These are phyloP conservation scores for Cosmia pyralina DNA, from an alignment of 2,888 invertebrate genomes.

Conservation along the genomic window DNA sequence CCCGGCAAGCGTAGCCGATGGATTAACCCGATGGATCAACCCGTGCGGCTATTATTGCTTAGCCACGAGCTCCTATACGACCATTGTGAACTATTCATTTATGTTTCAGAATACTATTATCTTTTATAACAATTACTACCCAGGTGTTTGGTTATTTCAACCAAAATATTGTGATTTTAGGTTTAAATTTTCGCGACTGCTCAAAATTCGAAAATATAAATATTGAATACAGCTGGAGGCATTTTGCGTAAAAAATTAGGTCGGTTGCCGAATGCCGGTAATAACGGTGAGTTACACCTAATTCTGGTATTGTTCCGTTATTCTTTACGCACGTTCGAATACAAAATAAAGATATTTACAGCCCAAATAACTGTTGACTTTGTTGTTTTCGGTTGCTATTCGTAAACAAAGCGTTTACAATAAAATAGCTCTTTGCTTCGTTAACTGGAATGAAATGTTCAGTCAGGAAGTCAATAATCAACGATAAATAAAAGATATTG, in stretches of 20 bases:
- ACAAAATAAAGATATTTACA: constrained; percentile 64
- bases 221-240: constrained; percentile 51
- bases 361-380: constrained; percentile 60
- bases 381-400: constrained; percentile 50
- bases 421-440: constrained; percentile 57
- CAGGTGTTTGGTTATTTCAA: constrained; percentile 33
- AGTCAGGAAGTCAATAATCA: constrained; percentile 58
- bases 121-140: constrained; percentile 19
- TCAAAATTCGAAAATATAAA: constrained; percentile 51
- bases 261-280: constrained; percentile 40
- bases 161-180: constrained; percentile 45
- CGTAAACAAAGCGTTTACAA: constrained; percentile 59
- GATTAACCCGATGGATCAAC: too few species aligned
- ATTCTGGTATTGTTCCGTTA: constrained; percentile 61
- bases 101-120: constrained; percentile 16
- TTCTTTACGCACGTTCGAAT: constrained; percentile 59
- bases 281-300: constrained; percentile 60
- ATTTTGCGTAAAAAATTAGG: constrained; percentile 49
- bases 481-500: constrained; percentile 50
- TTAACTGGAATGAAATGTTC: constrained; percentile 55
- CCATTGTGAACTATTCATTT: constrained; percentile 5
- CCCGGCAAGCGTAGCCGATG: too few species aligned
- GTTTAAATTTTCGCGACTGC: constrained; percentile 27
- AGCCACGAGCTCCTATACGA: too few species aligned
- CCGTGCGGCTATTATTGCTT: too few species aligned